phyloP scores from a whole-genome alignment of 2,113 vertebrate species.

The Hemiprocne comata region DNA sequence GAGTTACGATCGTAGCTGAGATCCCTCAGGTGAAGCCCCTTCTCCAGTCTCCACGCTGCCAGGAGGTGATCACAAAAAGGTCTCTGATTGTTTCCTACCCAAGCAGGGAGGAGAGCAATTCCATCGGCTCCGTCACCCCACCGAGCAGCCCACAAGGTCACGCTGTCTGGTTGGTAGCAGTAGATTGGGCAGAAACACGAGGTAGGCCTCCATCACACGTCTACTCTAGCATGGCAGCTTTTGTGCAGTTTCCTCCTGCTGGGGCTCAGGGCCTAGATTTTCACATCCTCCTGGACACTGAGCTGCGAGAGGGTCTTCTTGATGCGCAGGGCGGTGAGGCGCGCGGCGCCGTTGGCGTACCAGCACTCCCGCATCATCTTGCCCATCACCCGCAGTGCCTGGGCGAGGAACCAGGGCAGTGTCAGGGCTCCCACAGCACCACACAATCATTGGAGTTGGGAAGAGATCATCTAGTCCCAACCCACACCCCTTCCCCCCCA shows the following conservation, averaged over 20 bases:
- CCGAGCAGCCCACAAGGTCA: constrained; percentile 50
- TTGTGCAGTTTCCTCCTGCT: constrained; percentile 62
- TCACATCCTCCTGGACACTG: constrained; percentile 95
- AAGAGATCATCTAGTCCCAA: too few species aligned
- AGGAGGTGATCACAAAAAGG: constrained; percentile 73
- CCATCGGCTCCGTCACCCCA: constrained; percentile 19
- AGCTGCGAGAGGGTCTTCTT: constrained; percentile 99
- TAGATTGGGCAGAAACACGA: constrained; percentile 82
- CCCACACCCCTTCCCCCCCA: too few species aligned
- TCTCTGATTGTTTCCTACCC: constrained; percentile 77
- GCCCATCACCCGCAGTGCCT: constrained; percentile 96
- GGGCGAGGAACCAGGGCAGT: background rate
- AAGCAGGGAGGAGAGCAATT: constrained; percentile 62
- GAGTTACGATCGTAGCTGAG: constrained; percentile 57
- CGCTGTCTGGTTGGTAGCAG: constrained; percentile 59
- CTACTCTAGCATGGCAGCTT: constrained; percentile 72
- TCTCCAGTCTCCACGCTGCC: constrained; percentile 60
- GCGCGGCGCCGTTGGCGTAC: constrained; percentile 94
- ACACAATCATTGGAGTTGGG: too few species aligned
- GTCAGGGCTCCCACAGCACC: too few species aligned
- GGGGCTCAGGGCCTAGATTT: constrained; percentile 80
- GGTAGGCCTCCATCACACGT: constrained; percentile 77
- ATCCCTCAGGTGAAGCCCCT: constrained; percentile 51
- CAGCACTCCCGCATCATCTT: constrained; percentile 99
- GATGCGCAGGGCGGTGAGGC: constrained; percentile 94